Evolutionary conservation across 1,140 invertebrate genomes (phyloP).

Genomic region (Drosophila lowei): DNA sequence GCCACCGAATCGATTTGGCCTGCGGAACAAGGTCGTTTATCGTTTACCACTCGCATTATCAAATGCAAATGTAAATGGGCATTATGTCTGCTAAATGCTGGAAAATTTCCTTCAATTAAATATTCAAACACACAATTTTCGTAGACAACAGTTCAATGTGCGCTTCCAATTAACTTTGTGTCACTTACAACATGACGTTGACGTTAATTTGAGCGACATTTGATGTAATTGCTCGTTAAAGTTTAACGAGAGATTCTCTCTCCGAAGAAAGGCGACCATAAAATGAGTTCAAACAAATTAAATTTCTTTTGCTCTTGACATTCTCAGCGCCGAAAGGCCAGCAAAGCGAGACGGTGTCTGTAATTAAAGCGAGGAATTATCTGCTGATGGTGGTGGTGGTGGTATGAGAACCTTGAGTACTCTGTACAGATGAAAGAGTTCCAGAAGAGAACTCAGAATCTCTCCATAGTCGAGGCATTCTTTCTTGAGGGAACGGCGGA

Average conservation of each 20-base stretch:
- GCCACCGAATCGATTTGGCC: conserved; percentile 13
- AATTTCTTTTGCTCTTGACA: conserved; percentile 49
- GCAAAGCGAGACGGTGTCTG: conserved; percentile 9
- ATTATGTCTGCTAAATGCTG: conserved; percentile 45
- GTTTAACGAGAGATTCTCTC: conserved; percentile 6
- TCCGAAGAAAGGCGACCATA: conserved; percentile 24
- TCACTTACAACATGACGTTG: background rate
- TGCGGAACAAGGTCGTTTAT: conserved; percentile 47
- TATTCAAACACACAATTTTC: conserved; percentile 2
- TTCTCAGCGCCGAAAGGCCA: too few relatives aligned
- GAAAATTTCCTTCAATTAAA: conserved; percentile 35
- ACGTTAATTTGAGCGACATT: background rate
- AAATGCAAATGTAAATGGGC: conserved; percentile 35
- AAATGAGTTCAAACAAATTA: conserved; percentile 37
- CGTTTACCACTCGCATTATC: conserved; percentile 27
- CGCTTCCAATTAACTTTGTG: background rate
- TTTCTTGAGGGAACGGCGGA: too few relatives aligned
- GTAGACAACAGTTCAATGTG: conserved; percentile 17
- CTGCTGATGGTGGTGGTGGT: background rate
- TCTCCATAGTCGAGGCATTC: conserved; percentile 10
- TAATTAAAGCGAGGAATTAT: conserved; percentile 29
- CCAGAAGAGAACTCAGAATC: conserved; percentile 1
- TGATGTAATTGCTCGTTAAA: background rate
- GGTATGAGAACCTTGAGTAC: conserved; percentile 1
- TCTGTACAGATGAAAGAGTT: background rate